Evolutionary conservation across 2,797 vertebrate species (phyloP).

Genomic region (Rhincodon typus): DNA sequence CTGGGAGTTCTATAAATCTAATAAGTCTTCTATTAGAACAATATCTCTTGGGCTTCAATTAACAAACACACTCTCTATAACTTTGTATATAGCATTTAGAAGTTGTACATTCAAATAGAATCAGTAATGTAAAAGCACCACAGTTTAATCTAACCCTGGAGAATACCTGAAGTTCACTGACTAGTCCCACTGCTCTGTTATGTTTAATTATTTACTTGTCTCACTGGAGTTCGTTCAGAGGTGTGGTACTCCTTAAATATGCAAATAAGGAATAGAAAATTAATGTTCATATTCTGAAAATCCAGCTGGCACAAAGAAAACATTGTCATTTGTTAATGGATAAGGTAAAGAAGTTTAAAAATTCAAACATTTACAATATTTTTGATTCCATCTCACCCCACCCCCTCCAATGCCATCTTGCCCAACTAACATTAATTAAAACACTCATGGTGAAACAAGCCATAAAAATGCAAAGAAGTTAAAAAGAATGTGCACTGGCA

Average conservation of each 20-base stretch:
- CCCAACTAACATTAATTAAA: background rate
- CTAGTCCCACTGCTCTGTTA: background rate
- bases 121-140: too few relatives aligned
- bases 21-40: background rate
- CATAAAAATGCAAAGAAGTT: slow-evolving; percentile 2
- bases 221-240: background rate
- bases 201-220: slow-evolving; percentile 27
- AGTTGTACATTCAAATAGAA: background rate
- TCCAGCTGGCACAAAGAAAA: background rate
- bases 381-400: background rate
- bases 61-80: background rate
- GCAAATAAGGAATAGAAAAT: slow-evolving; percentile 2
- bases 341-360: background rate
- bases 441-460: background rate
- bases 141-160: background rate
- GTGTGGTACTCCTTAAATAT: background rate
- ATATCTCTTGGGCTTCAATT: background rate
- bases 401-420: too few relatives aligned
- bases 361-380: background rate
- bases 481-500: background rate
- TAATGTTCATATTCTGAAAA: background rate
- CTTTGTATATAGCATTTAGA: background rate
- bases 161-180: background rate
- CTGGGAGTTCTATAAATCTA: background rate
- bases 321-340: background rate